Evolutionary conservation across 2,797 vertebrate species (phyloP), one percentile per base, ranked within the genome.

Genomic region (Oceanodroma leucorhoa): DNA sequence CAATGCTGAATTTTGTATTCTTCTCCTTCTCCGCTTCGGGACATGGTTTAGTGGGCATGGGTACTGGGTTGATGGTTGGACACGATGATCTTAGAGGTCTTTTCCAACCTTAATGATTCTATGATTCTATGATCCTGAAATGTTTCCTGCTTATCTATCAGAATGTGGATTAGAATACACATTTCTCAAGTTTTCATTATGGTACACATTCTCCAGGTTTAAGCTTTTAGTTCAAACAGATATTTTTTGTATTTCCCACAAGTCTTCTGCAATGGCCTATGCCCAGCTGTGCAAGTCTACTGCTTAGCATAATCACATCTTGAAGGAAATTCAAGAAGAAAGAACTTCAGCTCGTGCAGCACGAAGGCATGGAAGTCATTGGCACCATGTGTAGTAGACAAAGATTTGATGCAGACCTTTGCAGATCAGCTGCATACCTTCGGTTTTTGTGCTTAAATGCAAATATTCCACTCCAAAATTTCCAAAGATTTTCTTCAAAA

Each of bases 101-200:
- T n/a, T n/a, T n/a, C n/a, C n/a, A n/a, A n/a, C n/a, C n/a, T n/a
- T n/a, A n/a, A n/a, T n/a, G n/a, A n/a, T n/a, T n/a, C n/a, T n/a
- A n/a, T n/a, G n/a, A n/a, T n/a, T n/a, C n/a, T n/a, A n/a, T n/a
- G n/a, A n/a, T n/a, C n/a, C 19, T 38, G 6, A 82, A 78, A 71
- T 30, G 1, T 75, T 54, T 70, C 23, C 11, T 81, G 17, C 6
- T 55, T 83, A 21, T 13, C 3, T 53, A 36, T 38, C 12, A 62
- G 23, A 55, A 78, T n/a, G 46, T 14, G 5, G 10, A 43, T 46
- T 55, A 60, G 18, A 17, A 16, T 22, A 58, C 0, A 0, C 0
- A 50, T 82, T 87, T 82, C 21, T 83, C 7, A 14, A 20, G 7
- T 55, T 84, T 78, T 65, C 11, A 5, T 64, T 82, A 22, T 8